phyloP scores from a whole-genome alignment of 2,888 invertebrate species.

The Arge pagana region DNA sequence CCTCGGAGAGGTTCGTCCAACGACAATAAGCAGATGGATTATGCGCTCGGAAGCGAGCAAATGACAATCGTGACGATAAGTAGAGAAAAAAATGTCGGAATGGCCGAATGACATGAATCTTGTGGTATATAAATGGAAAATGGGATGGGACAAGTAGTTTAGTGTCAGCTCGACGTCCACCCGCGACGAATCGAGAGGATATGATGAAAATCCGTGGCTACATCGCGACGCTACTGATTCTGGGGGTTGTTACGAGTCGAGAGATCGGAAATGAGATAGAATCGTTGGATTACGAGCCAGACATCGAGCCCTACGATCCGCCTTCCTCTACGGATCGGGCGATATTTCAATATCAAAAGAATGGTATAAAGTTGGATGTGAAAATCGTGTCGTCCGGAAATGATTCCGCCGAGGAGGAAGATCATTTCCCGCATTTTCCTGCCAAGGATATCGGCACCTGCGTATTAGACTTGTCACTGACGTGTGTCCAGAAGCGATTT shows the following conservation, averaged over 20 bases:
- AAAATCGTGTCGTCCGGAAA: conserved; percentile 42
- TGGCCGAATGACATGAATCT: conserved; percentile 48
- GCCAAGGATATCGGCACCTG: conserved; percentile 59
- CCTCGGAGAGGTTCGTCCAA: too few species aligned
- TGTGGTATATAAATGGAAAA: conserved; percentile 49
- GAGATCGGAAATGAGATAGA: conserved; percentile 25
- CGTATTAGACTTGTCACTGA: conserved; percentile 62
- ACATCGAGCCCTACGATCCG: conserved; percentile 33
- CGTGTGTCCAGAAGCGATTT: conserved; percentile 65
- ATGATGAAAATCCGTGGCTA: conserved; percentile 8
- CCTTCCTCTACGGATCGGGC: conserved; percentile 29
- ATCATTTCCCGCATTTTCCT: conserved; percentile 62
- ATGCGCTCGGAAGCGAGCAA: conserved; percentile 27
- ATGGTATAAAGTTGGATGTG: conserved; percentile 48
- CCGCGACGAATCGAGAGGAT: too few species aligned
- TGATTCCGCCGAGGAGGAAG: conserved; percentile 41
- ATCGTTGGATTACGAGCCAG: conserved; percentile 30
- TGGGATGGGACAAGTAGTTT: conserved; percentile 1
- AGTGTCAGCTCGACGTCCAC: conserved; percentile 12
- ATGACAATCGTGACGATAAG: conserved; percentile 53
- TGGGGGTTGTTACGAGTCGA: conserved; percentile 1
- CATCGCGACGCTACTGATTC: neutral
- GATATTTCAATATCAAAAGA: conserved; percentile 45
- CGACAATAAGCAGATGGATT: too few species aligned
- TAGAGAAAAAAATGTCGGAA: conserved; percentile 39